phyloP scores from a whole-genome alignment of 2,888 invertebrate genomes.

The Sisyra terminalis region DNA sequence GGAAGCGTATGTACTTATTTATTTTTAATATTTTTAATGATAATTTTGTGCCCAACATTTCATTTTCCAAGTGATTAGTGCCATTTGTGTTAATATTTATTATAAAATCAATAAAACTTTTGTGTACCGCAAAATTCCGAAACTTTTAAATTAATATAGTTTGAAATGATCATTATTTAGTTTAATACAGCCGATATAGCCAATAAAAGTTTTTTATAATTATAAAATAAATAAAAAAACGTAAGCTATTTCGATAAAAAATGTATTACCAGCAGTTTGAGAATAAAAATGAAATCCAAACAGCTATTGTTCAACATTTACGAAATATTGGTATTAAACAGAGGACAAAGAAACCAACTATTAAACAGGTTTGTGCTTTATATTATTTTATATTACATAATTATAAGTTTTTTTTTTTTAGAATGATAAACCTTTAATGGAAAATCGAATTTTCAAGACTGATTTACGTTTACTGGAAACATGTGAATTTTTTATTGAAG shows the following conservation, averaged over 20 bases:
- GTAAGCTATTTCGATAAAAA: slow-evolving; percentile 14
- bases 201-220: too few relatives aligned
- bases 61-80: too few relatives aligned
- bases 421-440: slow-evolving; percentile 17
- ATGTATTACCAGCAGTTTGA: slow-evolving; percentile 38
- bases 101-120: too few relatives aligned
- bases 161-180: too few relatives aligned
- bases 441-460: slow-evolving; percentile 33
- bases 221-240: too few relatives aligned
- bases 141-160: too few relatives aligned
- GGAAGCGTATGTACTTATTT: too few relatives aligned
- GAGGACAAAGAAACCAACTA: slow-evolving; percentile 39
- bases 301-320: slow-evolving; percentile 44
- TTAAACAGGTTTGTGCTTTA: slow-evolving; percentile 6
- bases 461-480: slow-evolving; percentile 33
- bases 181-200: too few relatives aligned
- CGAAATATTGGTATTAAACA: slow-evolving; percentile 55
- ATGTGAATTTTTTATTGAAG: neutral
- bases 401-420: slow-evolving; percentile 4
- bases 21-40: too few relatives aligned
- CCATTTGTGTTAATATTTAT: too few relatives aligned
- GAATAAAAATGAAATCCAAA: slow-evolving; percentile 34
- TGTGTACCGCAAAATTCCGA: too few relatives aligned
- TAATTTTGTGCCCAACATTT: too few relatives aligned
- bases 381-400: neutral